Base-by-base conservation (phyloP, 1,140 invertebrate species). In the Hetaerina americana region DNA sequence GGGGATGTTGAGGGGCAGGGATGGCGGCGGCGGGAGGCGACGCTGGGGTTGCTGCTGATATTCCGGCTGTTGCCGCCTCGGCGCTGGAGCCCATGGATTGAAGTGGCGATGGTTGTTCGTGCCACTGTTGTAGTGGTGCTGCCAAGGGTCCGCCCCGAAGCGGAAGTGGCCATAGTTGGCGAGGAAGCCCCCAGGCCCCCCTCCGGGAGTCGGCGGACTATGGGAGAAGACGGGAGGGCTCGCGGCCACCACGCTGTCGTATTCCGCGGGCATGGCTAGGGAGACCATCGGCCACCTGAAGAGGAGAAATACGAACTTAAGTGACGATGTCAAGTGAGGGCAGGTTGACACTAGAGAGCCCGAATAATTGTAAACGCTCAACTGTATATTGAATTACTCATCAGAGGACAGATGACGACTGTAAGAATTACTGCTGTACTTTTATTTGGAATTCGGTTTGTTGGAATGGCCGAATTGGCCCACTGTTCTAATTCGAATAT, bases 151-250 rank as follows among this genome's bases (percentile, higher is more conserved):
- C 15, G 40, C 40, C 40, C 22, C 40, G 81, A 5, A 81, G 28
- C 75, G 24, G 81, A 71, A 73, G 24, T 72, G 70, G 25, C 71
- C 31, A 69, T 76, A 75, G 70, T 75, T 74, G 79, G 82, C 68
- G 72, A 87, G 79, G 78, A 87, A 87, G 74, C 85, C 83, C 29
- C 40, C 40, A 18, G 40, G 40, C 40, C 40, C 40, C 22, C 40
- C 40, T 57, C 40, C 40, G 2, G 49, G 70, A 67, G 69, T 27
- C 57, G 70, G 87, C 57, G 85, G 86, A 78, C 85, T 88, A 81
- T 85, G 85, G 72, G 84, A 87, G 82, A 88, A 90, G 75, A 89
- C 85, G 66, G 88, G 85, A 73, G 87, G 88, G 80, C 85, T 86
- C 78, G 89, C 88, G 24, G 88, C 86, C 72, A 88, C 84, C 79